Conservation (phyloP, 2,113 vertebrate species). For the Callionymus lyra region DNA sequence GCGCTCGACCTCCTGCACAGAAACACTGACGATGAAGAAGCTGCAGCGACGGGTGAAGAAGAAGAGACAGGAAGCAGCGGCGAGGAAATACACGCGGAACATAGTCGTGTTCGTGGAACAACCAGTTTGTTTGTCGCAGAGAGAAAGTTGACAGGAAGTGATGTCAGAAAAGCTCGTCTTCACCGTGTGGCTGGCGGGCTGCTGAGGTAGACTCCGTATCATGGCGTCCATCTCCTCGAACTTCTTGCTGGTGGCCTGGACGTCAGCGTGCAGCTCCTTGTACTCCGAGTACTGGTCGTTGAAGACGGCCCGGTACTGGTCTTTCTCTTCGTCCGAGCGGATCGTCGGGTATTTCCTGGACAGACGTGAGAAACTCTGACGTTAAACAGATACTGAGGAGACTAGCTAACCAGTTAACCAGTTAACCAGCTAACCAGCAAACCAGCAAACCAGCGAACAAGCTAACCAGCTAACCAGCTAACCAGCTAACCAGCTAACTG, state of each 20-base stretch:
- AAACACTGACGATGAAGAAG: neutral
- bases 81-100: too few relatives aligned
- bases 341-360: slow-evolving; percentile 86
- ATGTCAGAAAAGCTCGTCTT: neutral
- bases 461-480: neutral
- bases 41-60: slow-evolving; percentile 11
- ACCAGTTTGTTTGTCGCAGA: too few relatives aligned
- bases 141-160: too few relatives aligned
- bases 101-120: too few relatives aligned
- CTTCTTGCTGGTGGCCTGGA: slow-evolving; percentile 75
- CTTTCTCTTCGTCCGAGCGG: slow-evolving; percentile 79
- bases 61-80: slow-evolving; percentile 14
- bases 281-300: slow-evolving; percentile 97
- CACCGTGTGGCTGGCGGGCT: slow-evolving; percentile 71
- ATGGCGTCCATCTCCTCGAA: slow-evolving; percentile 83
- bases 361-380: neutral
- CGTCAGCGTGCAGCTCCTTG: slow-evolving; percentile 85
- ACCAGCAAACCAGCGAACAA: neutral
- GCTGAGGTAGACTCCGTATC: slow-evolving; percentile 76
- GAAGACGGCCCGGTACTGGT: slow-evolving; percentile 93
- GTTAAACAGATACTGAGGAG: neutral
- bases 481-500: neutral
- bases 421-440: neutral
- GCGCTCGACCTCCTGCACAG: slow-evolving; percentile 80
- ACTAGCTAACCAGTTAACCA: neutral